Conservation (phyloP, 2,113 vertebrate genomes). For the Grammomys surdaster region DNA sequence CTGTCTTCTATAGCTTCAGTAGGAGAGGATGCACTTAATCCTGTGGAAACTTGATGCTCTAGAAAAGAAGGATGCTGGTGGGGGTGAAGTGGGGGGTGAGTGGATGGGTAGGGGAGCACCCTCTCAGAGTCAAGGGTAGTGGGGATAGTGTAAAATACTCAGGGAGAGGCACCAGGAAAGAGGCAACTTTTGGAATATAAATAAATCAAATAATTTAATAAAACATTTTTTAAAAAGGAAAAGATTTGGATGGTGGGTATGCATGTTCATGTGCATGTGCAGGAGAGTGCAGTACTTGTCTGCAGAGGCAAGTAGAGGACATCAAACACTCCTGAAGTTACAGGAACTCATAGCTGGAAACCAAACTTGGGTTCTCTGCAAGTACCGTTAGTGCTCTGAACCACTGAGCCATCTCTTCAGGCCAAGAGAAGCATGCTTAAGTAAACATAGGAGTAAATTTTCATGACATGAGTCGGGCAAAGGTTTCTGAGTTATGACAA, state of each 20-base stretch:
- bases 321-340: not conserved
- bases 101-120: too few species aligned
- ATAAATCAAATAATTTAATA: too few species aligned
- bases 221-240: too few species aligned
- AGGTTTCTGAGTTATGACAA: not conserved
- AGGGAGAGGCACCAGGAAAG: too few species aligned
- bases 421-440: not conserved
- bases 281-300: not conserved
- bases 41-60: too few species aligned
- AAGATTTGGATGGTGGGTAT: not conserved
- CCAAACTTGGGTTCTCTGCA: not conserved
- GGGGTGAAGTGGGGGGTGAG: too few species aligned
- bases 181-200: too few species aligned
- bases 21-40: too few species aligned
- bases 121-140: not conserved
- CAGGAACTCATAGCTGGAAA: not conserved
- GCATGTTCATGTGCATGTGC: not conserved
- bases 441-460: not conserved
- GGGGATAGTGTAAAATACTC: too few species aligned
- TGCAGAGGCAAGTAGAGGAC: not conserved
- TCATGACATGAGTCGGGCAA: not conserved
- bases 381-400: not conserved
- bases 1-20: too few species aligned
- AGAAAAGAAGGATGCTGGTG: too few species aligned
- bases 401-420: not conserved